These are phyloP conservation scores for Netelia virgata DNA, from an alignment of 2,888 invertebrate genomes.

Conservation along the genomic window DNA sequence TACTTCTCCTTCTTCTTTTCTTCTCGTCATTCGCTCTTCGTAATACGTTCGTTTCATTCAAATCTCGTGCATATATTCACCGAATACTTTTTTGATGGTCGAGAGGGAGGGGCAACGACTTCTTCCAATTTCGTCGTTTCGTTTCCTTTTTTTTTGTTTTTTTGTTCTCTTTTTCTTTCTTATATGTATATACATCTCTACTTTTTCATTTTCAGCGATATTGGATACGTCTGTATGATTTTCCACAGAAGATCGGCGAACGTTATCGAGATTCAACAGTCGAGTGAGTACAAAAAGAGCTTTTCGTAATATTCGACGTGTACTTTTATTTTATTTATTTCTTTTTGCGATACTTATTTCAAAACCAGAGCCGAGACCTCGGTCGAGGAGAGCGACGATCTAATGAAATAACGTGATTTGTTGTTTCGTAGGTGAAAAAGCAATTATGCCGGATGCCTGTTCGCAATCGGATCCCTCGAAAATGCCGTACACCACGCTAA, in stretches of 20 bases:
- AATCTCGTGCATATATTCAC: not conserved
- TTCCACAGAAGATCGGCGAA: slow-evolving; percentile 90
- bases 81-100: not conserved
- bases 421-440: slow-evolving; percentile 80
- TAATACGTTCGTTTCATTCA: slow-evolving; percentile 20
- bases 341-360: slow-evolving; percentile 23
- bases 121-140: slow-evolving; percentile 20
- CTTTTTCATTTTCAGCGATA: slow-evolving; percentile 87
- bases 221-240: slow-evolving; percentile 92
- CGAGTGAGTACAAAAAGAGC: slow-evolving; percentile 82
- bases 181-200: slow-evolving; percentile 3
- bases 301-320: slow-evolving; percentile 21
- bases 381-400: not conserved
- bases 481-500: slow-evolving; percentile 88
- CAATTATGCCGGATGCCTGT: slow-evolving; percentile 88
- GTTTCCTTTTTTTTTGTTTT: slow-evolving; percentile 14
- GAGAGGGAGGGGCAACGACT: not conserved
- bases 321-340: slow-evolving; percentile 32
- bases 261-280: slow-evolving; percentile 91
- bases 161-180: no score
- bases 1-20: slow-evolving; percentile 11
- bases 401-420: slow-evolving; percentile 62
- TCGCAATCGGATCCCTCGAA: slow-evolving; percentile 85
- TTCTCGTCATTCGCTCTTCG: slow-evolving; percentile 12
- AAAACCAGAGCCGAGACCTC: not conserved